Evolutionary conservation across 2,113 vertebrate genomes (phyloP).

Genomic region (Cisticola juncidis): DNA sequence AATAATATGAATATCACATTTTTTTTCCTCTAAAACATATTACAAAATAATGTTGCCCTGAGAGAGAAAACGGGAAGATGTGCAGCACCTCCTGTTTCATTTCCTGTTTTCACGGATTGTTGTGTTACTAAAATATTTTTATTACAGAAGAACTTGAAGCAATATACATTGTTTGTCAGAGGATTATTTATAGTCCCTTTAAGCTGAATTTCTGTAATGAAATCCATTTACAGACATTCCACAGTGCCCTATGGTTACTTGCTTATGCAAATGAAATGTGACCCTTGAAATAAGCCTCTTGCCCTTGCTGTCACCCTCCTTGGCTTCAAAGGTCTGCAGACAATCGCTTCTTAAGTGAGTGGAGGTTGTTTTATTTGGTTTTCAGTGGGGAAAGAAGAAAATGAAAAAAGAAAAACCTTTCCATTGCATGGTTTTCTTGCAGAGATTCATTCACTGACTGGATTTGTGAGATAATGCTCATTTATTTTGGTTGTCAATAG

Average conservation of each 20-base stretch:
- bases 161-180: conserved; percentile 81
- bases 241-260: conserved; percentile 75
- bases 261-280: conserved; percentile 80
- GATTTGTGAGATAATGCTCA: conserved; percentile 4
- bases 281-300: conserved; percentile 76
- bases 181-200: conserved; percentile 81
- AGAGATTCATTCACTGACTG: background rate
- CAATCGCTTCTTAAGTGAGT: conserved; percentile 72
- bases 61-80: conserved; percentile 68
- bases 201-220: conserved; percentile 85
- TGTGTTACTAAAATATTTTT: conserved; percentile 83
- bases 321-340: conserved; percentile 74
- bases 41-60: conserved; percentile 62
- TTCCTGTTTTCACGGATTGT: conserved; percentile 79
- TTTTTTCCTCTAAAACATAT: conserved; percentile 59
- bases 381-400: conserved; percentile 24
- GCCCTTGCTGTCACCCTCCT: conserved; percentile 70
- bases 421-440: conserved; percentile 5
- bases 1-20: conserved; percentile 70
- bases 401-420: conserved; percentile 23
- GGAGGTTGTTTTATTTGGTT: conserved; percentile 58
- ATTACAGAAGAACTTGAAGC: conserved; percentile 80
- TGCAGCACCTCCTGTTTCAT: conserved; percentile 70
- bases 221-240: conserved; percentile 86
- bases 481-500: conserved; percentile 45